These are phyloP conservation scores for Grus americana DNA, from an alignment of 2,113 vertebrate genomes.

Conservation along the genomic window DNA sequence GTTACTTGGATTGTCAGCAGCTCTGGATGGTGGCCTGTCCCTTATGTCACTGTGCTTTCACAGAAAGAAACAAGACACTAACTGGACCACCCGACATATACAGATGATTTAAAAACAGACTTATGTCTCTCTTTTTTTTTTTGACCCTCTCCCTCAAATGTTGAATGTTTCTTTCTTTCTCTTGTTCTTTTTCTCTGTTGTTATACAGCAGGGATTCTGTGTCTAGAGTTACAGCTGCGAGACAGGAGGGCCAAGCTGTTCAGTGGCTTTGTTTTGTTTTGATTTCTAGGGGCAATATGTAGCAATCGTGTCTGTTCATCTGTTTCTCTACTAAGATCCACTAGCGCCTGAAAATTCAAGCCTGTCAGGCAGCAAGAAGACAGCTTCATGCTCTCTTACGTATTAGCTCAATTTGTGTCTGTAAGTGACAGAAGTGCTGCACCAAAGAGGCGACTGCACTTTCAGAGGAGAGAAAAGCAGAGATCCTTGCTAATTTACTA, in stretches of 20 bases:
- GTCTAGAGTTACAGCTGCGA: slow-evolving; percentile 54
- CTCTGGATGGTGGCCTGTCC: background rate
- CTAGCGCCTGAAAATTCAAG: background rate
- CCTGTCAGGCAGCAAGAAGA: background rate
- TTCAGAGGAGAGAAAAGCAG: background rate
- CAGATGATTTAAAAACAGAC: background rate
- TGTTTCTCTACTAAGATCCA: background rate
- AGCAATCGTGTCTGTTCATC: background rate
- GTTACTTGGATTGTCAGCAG: background rate
- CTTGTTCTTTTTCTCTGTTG: background rate
- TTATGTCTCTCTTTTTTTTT: background rate
- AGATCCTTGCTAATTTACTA: background rate
- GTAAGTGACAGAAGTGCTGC: background rate
- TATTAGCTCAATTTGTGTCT: background rate
- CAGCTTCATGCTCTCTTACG: background rate
- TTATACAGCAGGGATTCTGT: background rate
- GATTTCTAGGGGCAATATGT: background rate
- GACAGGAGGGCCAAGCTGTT: background rate
- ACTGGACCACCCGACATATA: background rate
- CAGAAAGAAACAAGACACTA: background rate
- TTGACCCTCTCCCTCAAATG: no score
- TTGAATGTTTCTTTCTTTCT: background rate
- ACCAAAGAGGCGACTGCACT: background rate
- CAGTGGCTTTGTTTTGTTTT: slow-evolving; percentile 30
- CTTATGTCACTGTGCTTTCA: background rate